Percentiles rank a stretch among this genome's conserved stretches.
Evolutionary conservation across 2,113 vertebrate species (phyloP).

Genomic region (Willisornis vidua): DNA sequence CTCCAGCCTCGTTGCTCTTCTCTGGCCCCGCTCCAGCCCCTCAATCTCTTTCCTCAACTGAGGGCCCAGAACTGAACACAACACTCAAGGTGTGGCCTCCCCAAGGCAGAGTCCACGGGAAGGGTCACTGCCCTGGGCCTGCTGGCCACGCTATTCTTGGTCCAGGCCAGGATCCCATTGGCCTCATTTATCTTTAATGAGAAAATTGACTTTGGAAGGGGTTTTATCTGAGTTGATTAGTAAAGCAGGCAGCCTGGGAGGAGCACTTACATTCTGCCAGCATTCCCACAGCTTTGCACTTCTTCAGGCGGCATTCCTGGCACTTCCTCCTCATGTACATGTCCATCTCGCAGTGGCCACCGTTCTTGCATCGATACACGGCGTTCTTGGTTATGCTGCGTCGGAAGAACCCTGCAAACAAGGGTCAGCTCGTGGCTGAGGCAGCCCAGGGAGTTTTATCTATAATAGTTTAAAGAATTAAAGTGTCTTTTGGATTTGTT

Average conservation of each 20-base stretch:
- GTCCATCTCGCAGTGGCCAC: conserved; percentile 94
- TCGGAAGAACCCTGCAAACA: conserved; percentile 85
- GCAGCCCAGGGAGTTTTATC: not conserved
- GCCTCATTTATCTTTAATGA: not conserved
- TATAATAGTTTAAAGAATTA: not conserved
- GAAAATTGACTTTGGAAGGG: not conserved
- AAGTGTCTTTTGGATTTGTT: accelerated
- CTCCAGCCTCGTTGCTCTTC: too few species aligned
- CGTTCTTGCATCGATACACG: conserved; percentile 91
- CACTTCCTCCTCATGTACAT: conserved; percentile 97
- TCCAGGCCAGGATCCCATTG: too few species aligned
- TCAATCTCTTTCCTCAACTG: too few species aligned
- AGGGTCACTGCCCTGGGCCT: too few species aligned
- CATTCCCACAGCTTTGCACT: conserved; percentile 93
- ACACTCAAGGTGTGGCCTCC: too few species aligned
- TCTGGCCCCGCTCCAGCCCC: too few species aligned
- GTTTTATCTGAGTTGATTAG: not conserved
- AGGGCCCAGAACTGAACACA: too few species aligned
- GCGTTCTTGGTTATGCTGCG: conserved; percentile 93
- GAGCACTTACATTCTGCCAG: conserved; percentile 89
- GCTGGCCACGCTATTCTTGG: too few species aligned
- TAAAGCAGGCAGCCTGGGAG: not conserved
- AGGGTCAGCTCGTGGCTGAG: not conserved
- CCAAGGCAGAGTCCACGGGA: too few species aligned
- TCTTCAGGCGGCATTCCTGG: conserved; percentile 92